Conservation (phyloP, 2,113 vertebrate species). For the Merops nubicus region DNA sequence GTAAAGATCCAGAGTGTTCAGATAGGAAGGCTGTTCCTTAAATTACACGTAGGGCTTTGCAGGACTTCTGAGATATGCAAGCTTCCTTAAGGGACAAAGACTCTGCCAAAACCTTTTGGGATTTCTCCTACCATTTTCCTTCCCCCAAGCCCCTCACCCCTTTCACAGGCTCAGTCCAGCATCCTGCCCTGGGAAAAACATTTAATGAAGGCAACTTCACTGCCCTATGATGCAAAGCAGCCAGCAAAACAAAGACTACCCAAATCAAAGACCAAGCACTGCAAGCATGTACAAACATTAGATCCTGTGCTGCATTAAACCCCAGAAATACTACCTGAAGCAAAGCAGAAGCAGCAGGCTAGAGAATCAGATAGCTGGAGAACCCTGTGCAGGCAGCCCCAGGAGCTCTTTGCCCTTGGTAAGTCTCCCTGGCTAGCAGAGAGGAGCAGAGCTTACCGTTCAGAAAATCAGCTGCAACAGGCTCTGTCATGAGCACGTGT, state of each 20-base stretch:
- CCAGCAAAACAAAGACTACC: neutral
- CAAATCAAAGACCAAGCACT: neutral
- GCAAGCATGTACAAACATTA: neutral
- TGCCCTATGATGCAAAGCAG: neutral
- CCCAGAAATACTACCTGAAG: neutral
- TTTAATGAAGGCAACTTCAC: neutral
- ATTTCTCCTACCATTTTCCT: neutral
- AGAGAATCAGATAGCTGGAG: neutral
- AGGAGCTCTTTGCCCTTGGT: neutral
- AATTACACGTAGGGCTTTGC: neutral
- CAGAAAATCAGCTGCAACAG: slow-evolving; percentile 82
- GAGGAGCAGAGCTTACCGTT: slow-evolving; percentile 79
- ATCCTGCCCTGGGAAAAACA: neutral
- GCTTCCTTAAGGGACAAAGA: neutral
- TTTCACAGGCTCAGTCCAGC: neutral
- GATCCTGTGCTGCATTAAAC: neutral
- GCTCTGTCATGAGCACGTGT: slow-evolving; percentile 79
- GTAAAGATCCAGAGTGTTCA: neutral
- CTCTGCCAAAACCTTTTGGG: neutral
- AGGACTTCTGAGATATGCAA: neutral
- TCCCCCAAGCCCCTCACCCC: neutral
- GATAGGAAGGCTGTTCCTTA: neutral
- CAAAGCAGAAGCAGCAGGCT: neutral
- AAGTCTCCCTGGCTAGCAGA: neutral
- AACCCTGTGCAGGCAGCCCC: neutral